Evolutionary conservation across 2,888 invertebrate genomes (phyloP).

Genomic region (Coremacera marginata): DNA sequence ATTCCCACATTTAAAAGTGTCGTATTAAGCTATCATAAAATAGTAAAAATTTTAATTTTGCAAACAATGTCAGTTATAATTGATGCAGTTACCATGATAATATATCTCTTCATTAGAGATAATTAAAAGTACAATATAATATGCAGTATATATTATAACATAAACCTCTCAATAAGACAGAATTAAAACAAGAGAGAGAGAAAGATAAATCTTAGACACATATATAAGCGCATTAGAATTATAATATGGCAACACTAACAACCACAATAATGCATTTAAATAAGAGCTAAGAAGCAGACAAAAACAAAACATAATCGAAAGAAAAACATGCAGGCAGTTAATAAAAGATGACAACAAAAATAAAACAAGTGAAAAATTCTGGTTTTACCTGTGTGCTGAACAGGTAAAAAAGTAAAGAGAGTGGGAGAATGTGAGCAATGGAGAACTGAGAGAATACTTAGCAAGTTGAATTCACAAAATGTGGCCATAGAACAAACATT

Average conservation of each 20-base stretch:
- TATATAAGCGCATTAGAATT: background rate
- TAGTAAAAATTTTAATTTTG: no score
- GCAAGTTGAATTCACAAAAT: background rate
- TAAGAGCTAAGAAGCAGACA: conserved; percentile 26
- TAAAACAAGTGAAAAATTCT: conserved; percentile 63
- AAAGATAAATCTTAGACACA: background rate
- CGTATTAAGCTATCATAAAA: no score
- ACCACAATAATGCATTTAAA: background rate
- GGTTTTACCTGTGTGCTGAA: conserved; percentile 32
- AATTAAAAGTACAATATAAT: conserved; percentile 2
- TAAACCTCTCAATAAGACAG: background rate
- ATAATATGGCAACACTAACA: conserved; percentile 22
- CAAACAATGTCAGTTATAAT: no score
- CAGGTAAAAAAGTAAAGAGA: conserved; percentile 1
- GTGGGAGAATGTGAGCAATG: background rate
- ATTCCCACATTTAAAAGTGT: no score
- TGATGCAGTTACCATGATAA: background rate
- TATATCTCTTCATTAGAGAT: background rate
- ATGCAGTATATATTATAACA: background rate
- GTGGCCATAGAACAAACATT: no score
- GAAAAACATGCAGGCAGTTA: background rate
- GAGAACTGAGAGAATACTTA: background rate
- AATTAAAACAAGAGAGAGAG: background rate
- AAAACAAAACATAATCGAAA: conserved; percentile 42
- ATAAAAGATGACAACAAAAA: conserved; percentile 57